Conservation (phyloP, 2,888 invertebrate genomes). For the Aspidiotus destructor region DNA sequence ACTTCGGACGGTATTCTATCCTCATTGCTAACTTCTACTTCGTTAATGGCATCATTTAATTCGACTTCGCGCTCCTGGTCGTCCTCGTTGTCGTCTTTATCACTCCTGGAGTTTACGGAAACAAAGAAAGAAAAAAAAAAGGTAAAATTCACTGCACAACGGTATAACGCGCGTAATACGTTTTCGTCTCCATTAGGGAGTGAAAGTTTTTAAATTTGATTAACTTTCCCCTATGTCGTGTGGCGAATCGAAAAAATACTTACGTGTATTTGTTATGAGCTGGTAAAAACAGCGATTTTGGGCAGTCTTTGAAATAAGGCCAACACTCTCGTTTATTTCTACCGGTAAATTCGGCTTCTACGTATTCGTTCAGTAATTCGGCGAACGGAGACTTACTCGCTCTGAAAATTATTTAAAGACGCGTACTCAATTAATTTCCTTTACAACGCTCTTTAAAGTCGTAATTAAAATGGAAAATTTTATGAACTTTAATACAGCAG, state of each 20-base stretch:
- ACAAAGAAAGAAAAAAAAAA: neutral
- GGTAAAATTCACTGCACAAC: neutral
- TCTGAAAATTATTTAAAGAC: conserved; percentile 44
- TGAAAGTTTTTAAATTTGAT: neutral
- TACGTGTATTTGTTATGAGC: conserved; percentile 42
- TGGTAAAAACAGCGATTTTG: conserved; percentile 65
- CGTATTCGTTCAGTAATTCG: conserved; percentile 61
- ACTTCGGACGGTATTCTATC: neutral
- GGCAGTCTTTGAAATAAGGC: conserved; percentile 72
- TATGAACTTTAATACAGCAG: no score
- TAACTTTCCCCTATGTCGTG: no score
- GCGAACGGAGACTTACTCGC: conserved; percentile 75
- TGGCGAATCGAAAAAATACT: neutral
- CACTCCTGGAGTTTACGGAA: neutral
- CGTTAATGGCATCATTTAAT: neutral
- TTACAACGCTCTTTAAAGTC: no score
- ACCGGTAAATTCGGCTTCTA: conserved; percentile 68
- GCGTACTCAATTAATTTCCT: no score
- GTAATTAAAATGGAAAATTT: no score
- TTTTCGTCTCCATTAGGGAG: neutral
- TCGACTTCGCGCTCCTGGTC: neutral
- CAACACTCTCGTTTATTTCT: conserved; percentile 67
- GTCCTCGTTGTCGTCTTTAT: neutral
- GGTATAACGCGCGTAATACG: neutral
- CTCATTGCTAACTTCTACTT: neutral